A percentile compares a stretch with the other conserved stretches of the same genome.
Conservation (phyloP, 2,113 vertebrate genomes). For the Trachemys scripta region DNA sequence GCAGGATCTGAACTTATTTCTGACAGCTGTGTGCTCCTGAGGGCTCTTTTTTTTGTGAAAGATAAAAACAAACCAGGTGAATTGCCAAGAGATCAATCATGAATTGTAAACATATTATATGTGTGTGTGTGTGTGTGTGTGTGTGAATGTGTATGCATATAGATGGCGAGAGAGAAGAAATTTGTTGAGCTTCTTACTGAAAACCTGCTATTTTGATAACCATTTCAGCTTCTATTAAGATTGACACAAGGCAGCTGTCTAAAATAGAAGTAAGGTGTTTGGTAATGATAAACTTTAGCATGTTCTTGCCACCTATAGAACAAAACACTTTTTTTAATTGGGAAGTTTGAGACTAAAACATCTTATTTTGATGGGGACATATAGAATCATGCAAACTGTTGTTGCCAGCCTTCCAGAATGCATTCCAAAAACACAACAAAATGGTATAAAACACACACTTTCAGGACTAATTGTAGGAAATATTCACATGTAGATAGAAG, state of each 20-base stretch:
- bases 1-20: slow-evolving; percentile 43
- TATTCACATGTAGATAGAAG: slow-evolving; percentile 58
- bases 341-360: background rate
- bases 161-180: background rate
- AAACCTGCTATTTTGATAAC: background rate
- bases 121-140: background rate
- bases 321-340: background rate
- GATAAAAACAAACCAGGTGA: slow-evolving; percentile 50
- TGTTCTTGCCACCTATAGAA: slow-evolving; percentile 19
- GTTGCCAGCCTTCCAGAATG: background rate
- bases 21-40: slow-evolving; percentile 46
- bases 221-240: background rate
- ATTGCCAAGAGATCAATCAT: slow-evolving; percentile 49
- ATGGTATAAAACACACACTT: background rate
- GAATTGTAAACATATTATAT: slow-evolving; percentile 25
- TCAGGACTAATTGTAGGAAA: slow-evolving; percentile 43
- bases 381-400: background rate
- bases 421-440: background rate
- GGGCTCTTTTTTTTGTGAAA: slow-evolving; percentile 9
- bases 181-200: background rate
- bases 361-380: background rate
- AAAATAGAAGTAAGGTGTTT: background rate
- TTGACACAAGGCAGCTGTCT: background rate
- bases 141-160: background rate
- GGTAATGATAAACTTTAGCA: slow-evolving; percentile 15